A percentile compares a stretch with the other conserved stretches of the same genome.
phyloP scores from a whole-genome alignment of 1,140 invertebrate genomes.

The Papilio polytes region DNA sequence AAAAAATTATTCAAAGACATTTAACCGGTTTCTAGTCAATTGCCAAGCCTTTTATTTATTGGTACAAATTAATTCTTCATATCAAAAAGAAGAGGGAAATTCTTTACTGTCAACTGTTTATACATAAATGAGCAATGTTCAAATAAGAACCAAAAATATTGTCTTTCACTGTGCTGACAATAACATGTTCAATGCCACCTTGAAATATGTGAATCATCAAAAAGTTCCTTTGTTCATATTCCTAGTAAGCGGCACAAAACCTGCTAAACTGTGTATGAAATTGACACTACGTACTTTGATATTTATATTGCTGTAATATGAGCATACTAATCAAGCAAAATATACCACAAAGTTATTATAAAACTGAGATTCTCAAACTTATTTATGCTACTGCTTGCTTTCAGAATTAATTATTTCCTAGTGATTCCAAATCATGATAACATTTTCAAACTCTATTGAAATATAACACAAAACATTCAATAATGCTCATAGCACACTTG shows the following conservation, averaged over 20 bases:
- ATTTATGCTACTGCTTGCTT: background rate
- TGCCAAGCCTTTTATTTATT: background rate
- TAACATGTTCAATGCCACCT: constrained; percentile 3
- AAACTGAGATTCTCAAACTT: background rate
- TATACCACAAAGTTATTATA: background rate
- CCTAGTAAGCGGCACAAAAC: background rate
- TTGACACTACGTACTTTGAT: background rate
- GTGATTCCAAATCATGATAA: background rate
- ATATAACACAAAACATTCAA: background rate
- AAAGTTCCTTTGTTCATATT: background rate
- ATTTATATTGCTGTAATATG: background rate
- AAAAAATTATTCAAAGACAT: background rate
- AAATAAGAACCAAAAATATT: background rate
- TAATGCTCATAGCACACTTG: background rate
- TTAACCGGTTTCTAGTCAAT: too few relatives aligned
- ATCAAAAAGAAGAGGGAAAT: too few relatives aligned
- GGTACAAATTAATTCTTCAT: too few relatives aligned
- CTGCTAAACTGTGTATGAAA: background rate
- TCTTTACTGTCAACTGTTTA: background rate
- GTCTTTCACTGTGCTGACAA: background rate
- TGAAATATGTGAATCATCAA: background rate
- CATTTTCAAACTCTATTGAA: background rate
- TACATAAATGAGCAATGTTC: background rate
- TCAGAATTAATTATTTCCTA: background rate
- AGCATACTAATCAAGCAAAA: background rate